A percentile compares a stretch with the other conserved stretches of the same genome.
These are phyloP conservation scores for Ramphastos sulfuratus DNA, from an alignment of 2,113 vertebrate genomes.

Conservation along the genomic window DNA sequence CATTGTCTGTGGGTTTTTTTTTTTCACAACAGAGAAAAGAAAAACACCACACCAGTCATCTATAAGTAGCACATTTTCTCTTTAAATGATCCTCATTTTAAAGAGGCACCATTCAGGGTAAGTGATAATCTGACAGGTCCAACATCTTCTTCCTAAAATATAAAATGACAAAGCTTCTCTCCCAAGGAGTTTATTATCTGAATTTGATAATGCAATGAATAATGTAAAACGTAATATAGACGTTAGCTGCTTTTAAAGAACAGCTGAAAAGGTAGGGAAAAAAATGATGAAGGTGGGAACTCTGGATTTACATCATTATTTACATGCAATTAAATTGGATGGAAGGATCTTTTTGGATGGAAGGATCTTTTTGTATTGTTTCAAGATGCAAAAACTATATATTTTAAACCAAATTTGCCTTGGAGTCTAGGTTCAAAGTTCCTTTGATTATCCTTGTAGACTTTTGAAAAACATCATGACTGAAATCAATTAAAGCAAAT, in stretches of 20 bases:
- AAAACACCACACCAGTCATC: not conserved
- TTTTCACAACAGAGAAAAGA: not conserved
- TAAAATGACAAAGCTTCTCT: not conserved
- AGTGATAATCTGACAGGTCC: not conserved
- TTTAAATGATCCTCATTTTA: not conserved
- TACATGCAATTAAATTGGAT: not conserved
- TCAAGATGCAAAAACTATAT: not conserved
- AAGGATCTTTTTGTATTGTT: not conserved
- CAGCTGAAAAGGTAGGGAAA: not conserved
- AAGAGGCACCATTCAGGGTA: not conserved
- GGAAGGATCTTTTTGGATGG: not conserved
- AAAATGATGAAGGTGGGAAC: not conserved
- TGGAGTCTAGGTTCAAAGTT: not conserved
- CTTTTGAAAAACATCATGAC: not conserved
- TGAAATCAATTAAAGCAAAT: not conserved
- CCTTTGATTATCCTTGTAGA: not conserved
- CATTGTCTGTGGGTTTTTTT: not conserved
- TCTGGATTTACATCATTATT: not conserved
- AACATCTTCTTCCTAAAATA: conserved; percentile 12
- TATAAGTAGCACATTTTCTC: not conserved
- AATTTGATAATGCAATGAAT: not conserved
- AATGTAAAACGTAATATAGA: not conserved
- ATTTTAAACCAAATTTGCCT: not conserved
- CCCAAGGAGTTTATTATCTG: not conserved
- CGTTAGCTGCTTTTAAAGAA: not conserved